A percentile compares a stretch with the other conserved stretches of the same genome.
Evolutionary conservation across 2,888 invertebrate genomes (phyloP).

Genomic region (Cephonodes hylas): DNA sequence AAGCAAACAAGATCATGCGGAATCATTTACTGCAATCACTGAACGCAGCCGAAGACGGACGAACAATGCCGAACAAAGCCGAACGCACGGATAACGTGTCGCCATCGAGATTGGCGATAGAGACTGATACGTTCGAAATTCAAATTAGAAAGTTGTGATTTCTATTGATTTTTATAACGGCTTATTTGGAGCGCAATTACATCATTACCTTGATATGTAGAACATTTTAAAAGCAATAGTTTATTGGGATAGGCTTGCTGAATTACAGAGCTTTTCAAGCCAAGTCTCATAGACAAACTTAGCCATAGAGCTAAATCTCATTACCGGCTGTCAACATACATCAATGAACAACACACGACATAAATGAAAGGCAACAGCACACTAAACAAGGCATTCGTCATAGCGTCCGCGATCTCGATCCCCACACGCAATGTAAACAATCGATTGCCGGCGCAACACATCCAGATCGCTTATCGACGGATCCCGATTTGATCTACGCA

Average conservation of each 20-base stretch:
- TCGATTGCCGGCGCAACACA: constrained; percentile 15
- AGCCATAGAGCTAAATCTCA: not conserved
- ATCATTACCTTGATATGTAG: too few species aligned
- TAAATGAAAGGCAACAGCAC: not conserved
- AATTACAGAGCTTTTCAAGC: not conserved
- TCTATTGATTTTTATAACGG: not conserved
- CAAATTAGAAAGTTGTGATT: not conserved
- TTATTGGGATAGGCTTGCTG: too few species aligned
- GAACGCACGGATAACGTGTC: constrained; percentile 33
- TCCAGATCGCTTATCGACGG: constrained; percentile 74
- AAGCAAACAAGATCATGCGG: constrained; percentile 72
- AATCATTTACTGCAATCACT: constrained; percentile 75
- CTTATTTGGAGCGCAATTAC: too few species aligned
- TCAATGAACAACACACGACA: not conserved
- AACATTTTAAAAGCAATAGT: too few species aligned
- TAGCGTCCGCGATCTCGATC: constrained; percentile 4
- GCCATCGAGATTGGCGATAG: constrained; percentile 25
- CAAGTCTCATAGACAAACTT: not conserved
- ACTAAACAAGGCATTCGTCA: not conserved
- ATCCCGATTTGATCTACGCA: constrained; percentile 78
- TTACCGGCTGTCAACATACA: not conserved
- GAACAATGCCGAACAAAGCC: constrained; percentile 58
- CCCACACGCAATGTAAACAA: constrained; percentile 20
- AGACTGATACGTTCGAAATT: constrained; percentile 14
- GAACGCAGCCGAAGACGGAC: constrained; percentile 43